Evolutionary conservation across 1,140 invertebrate species (phyloP), one percentile per base, ranked within the genome.

Genomic region (Coptotermes formosanus): DNA sequence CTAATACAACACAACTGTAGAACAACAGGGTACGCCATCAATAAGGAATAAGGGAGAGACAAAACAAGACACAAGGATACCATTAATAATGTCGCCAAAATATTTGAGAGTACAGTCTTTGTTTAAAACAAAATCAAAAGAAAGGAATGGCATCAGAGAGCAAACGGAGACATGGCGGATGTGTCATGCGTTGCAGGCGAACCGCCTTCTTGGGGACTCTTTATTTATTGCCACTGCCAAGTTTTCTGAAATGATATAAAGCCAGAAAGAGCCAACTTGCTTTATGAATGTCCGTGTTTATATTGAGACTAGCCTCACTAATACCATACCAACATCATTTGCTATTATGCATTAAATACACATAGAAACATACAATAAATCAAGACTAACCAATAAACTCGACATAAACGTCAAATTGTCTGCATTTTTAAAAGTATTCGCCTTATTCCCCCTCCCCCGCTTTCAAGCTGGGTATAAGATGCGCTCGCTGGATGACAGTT

Each of bases 401-500:
- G 64, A 75, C 64, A 75, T 75, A 75, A 75, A n/a, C 30, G 64
- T 75, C 64, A 75, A 75, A 75, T 75, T 75, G 64, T 75, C 64
- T n/a, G 30, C 64, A 75, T 30, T 75, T 75, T 75, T 75, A 75
- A 75, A 75, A 75, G 11, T 30, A 30, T 30, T 30, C 4, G 0
- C 64, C 16, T 8, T 12, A n/a, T 30, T 75, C 30, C 1, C 25
- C 12, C 19, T 23, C 19, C 25, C 19, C 23, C 25, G 3, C n/a
- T 75, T 75, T 75, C 64, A 75, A 30, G n/a, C 64, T 9, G n/a
- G 25, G 64, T 30, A 75, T 75, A 30, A n/a, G 14, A 21, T 55
- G 52, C 3, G 19, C 19, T 55, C 14, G 52, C 21, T 11, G 64
- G 25, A 75, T 30, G 64, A 75, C 25, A 75, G 25, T 6, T 75